A percentile compares a stretch with the other conserved stretches of the same genome.
Evolutionary conservation across 2,113 vertebrate species (phyloP).

Genomic region (Copsychus sechellarum): DNA sequence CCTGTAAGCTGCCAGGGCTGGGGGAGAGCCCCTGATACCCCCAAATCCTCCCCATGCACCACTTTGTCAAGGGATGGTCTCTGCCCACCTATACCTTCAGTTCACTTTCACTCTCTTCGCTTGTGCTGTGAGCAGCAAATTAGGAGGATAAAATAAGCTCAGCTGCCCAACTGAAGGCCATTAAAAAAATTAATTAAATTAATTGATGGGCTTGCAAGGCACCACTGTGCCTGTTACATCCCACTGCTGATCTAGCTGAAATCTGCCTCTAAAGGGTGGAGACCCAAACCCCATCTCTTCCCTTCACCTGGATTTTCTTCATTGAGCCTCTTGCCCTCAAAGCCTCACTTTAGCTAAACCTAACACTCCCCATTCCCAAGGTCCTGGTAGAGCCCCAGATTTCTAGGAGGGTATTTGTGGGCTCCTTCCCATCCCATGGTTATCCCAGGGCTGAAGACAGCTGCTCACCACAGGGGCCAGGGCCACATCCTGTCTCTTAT

Average conservation of each 20-base stretch:
- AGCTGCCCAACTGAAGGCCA: neutral
- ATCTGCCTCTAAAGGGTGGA: neutral
- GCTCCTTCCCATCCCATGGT: neutral
- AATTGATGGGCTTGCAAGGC: neutral
- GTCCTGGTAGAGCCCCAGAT: neutral
- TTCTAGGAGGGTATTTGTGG: neutral
- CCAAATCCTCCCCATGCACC: neutral
- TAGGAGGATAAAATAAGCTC: neutral
- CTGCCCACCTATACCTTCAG: neutral
- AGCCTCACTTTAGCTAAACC: neutral
- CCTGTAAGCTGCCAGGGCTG: neutral
- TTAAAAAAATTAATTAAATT: neutral
- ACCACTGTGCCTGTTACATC: rapidly evolving
- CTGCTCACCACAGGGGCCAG: neutral
- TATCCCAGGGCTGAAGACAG: neutral
- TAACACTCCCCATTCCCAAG: neutral
- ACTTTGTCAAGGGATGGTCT: neutral
- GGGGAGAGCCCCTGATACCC: neutral
- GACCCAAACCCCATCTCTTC: neutral
- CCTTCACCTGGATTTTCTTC: neutral
- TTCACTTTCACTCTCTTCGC: neutral
- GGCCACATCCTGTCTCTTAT: too few species aligned
- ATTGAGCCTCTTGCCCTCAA: neutral
- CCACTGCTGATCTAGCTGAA: neutral
- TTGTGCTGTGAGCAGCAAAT: neutral